Base-by-base conservation (phyloP, 23 tunicate genomes). In the Trididemnum miniatum region DNA sequence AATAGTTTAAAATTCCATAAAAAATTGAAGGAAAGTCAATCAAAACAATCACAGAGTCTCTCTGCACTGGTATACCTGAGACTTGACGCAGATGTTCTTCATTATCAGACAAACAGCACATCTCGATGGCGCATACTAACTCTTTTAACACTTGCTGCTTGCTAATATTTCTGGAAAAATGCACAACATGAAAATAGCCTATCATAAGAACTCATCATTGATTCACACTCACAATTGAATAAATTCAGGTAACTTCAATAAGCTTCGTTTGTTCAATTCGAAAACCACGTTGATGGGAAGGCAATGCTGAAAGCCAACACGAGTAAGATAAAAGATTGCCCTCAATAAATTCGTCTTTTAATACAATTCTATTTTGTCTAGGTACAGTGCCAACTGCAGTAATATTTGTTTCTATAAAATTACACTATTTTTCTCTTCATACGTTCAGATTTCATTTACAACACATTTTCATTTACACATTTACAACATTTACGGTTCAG, bases 61-160 rank as follows among this genome's bases (percentile, higher is more conserved):
- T n/a, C n/a, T n/a, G n/a, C n/a, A n/a, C n/a, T n/a, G n/a, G n/a
- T n/a, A n/a, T n/a, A n/a, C n/a, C n/a, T n/a, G n/a, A n/a, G n/a
- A n/a, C n/a, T n/a, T n/a, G n/a, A n/a, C n/a, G n/a, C n/a, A n/a
- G 75, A 31, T 67, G 30, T 73, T 73, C 79, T 73, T 73, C 79
- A 15, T 4, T 26, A 15, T 77, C 66, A 31, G 65, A 57, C 26
- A 77, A 25, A 31, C 26, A 54, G 25, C 82, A 77, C 4, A 22
- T 15, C 32, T 77, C 67, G 20, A 77, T 36, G 1, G 57, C 82
- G 31, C 54, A 57, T 12, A 77, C 82, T 2, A 77, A 31, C 30
- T 77, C 82, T 32, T 77, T 77, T n/a, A 77, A 54, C 2, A 77
- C 54, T 29, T 28, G 67, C 7, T 77, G 27, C 9, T 34, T 35